Base-by-base conservation (phyloP, 1,140 invertebrate genomes). In the Pseudobourletiella spinata region DNA sequence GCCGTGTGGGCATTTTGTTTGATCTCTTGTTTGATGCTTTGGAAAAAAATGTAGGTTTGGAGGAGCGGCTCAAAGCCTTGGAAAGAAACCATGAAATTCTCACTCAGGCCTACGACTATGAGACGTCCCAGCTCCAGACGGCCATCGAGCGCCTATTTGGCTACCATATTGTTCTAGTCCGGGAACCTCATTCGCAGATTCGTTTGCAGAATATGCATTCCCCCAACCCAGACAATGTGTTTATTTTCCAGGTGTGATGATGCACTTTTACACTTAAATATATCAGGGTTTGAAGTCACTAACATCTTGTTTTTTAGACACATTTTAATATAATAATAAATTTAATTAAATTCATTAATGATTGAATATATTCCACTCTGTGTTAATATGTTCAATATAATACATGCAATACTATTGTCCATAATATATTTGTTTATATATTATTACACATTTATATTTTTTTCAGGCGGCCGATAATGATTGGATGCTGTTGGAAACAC, bases 401-500 rank as follows among this genome's bases (percentile, higher is more conserved):
- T n/a, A n/a, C n/a, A n/a, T n/a, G n/a, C n/a, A n/a, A n/a, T n/a
- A n/a, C n/a, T n/a, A n/a, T 48, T 58, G 20, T 16, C 2, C 8
- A 6, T 18, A 2, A 48, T 2, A 25, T 46, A 1, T 26, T 16
- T 16, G 18, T 14, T 44, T 26, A 2, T 1, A 16, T n/a, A n/a
- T 54, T 11, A 24, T 58, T 24, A 25, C 18, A 16, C 29, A 15
- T 51, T 8, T n/a, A 14, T 44, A 2, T 29, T 6, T 57, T 43
- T 51, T 29, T 18, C 25, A 68, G 66, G 66, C 64, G 60, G 63
- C 59, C 11, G 58, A 61, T 26, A 61, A 65, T 50, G 67, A 69
- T 26, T 66, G 65, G 67, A 62, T 69, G 48, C 56, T 69, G 11
- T 25, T 69, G 16, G 67, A 69, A 25, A 66, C 64, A 8, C 67